Percentiles rank a stretch among this genome's conserved stretches.
Conservation (phyloP, 2,888 invertebrate species). For the Leptinotarsa haldemani region DNA sequence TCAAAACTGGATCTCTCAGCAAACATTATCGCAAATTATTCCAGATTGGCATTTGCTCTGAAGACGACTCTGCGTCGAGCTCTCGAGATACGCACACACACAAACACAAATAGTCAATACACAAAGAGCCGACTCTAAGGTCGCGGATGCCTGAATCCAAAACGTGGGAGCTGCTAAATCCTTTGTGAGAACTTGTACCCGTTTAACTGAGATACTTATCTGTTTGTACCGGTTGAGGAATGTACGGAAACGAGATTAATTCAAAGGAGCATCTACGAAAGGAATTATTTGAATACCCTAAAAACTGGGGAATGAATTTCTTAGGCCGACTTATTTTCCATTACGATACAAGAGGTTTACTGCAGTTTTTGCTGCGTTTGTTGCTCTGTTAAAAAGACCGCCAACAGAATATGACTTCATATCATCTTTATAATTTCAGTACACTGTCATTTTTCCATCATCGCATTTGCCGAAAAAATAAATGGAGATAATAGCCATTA, state of each 20-base stretch:
- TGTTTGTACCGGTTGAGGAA: conserved; percentile 6
- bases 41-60: neutral
- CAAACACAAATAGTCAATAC: conserved; percentile 24
- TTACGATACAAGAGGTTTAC: too few relatives aligned
- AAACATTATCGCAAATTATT: neutral
- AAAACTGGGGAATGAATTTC: too few relatives aligned
- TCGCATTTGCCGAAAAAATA: too few relatives aligned
- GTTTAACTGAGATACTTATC: conserved; percentile 16
- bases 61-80: neutral
- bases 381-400: too few relatives aligned
- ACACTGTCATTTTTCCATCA: too few relatives aligned
- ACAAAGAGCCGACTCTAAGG: conserved; percentile 24
- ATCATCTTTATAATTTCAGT: too few relatives aligned
- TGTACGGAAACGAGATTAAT: conserved; percentile 17
- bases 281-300: neutral
- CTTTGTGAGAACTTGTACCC: conserved; percentile 15
- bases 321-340: too few relatives aligned
- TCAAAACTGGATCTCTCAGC: too few relatives aligned
- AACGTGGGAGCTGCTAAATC: conserved; percentile 18
- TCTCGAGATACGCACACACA: conserved; percentile 22
- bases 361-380: too few relatives aligned
- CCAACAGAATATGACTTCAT: too few relatives aligned
- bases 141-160: conserved; percentile 12
- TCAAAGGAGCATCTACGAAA: neutral
- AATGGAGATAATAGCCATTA: too few relatives aligned